phyloP scores from a whole-genome alignment of 2,113 vertebrate species.

The Edolisoma coerulescens region DNA sequence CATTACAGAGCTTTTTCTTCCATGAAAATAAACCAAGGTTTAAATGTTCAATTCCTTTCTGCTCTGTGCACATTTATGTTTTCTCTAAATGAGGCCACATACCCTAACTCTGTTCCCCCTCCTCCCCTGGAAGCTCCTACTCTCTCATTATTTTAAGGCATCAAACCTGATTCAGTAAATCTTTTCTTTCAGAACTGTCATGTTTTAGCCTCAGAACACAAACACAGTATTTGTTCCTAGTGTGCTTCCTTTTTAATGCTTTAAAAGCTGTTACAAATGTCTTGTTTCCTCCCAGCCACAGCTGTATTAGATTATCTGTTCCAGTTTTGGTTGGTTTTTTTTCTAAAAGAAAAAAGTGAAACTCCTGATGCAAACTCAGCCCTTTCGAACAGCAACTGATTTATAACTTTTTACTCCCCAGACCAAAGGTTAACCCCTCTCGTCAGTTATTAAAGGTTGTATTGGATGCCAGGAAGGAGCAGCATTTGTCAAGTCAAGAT shows the following conservation, averaged over 20 bases:
- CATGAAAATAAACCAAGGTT: neutral
- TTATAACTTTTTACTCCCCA: constrained; percentile 8
- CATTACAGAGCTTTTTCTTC: neutral
- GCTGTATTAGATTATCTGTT: constrained; percentile 29
- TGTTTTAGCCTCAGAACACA: constrained; percentile 59
- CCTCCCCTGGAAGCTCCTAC: neutral
- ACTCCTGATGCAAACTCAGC: constrained; percentile 19
- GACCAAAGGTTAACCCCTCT: constrained; percentile 26
- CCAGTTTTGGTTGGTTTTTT: neutral
- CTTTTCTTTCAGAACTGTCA: constrained; percentile 46
- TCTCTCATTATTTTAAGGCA: constrained; percentile 43
- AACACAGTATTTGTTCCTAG: constrained; percentile 44
- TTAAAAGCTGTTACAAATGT: constrained; percentile 48
- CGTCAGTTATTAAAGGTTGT: constrained; percentile 3
- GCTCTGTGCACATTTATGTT: neutral
- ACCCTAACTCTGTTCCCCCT: neutral
- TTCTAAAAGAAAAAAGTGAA: neutral
- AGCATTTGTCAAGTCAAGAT: constrained; percentile 37
- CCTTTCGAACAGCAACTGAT: neutral
- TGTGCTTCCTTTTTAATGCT: constrained; percentile 40
- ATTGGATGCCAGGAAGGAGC: neutral
- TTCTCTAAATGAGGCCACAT: constrained; percentile 23
- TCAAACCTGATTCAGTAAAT: constrained; percentile 47
- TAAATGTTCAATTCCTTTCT: constrained; percentile 5
- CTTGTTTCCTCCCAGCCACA: constrained; percentile 42